Percentiles rank a stretch among this genome's conserved stretches.
Conservation (phyloP, 2,888 invertebrate species). For the Anorthoa munda region DNA sequence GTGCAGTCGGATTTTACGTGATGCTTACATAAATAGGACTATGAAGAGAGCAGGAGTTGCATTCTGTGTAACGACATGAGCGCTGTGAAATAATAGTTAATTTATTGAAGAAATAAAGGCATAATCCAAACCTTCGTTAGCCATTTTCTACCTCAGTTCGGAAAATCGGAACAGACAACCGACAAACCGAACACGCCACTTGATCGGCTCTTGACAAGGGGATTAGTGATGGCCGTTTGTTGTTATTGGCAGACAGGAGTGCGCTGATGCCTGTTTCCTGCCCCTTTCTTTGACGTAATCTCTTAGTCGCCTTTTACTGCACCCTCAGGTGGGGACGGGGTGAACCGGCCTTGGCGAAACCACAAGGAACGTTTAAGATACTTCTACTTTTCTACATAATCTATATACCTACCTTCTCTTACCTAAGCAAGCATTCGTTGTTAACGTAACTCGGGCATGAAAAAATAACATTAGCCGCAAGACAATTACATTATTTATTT, state of each 20-base stretch:
- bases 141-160: background rate
- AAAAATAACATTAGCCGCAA: background rate
- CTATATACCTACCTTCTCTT: background rate
- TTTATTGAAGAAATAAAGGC: background rate
- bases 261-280: slow-evolving; percentile 9
- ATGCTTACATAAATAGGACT: slow-evolving; percentile 21
- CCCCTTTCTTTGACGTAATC: slow-evolving; percentile 19
- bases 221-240: slow-evolving; percentile 13
- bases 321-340: background rate
- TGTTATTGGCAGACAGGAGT: slow-evolving; percentile 12
- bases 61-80: background rate
- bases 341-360: slow-evolving; percentile 2
- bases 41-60: slow-evolving; percentile 7
- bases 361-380: slow-evolving; percentile 14
- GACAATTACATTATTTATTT: background rate
- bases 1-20: slow-evolving; percentile 27
- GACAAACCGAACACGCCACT: background rate
- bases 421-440: background rate
- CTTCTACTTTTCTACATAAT: slow-evolving; percentile 11
- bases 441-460: background rate
- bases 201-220: background rate
- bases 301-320: slow-evolving; percentile 12
- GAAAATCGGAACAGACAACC: background rate
- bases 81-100: background rate
- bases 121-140: background rate